A percentile compares a stretch with the other conserved stretches of the same genome.
Conservation (phyloP, 1,140 invertebrate genomes). For the Drosophila navojoa region DNA sequence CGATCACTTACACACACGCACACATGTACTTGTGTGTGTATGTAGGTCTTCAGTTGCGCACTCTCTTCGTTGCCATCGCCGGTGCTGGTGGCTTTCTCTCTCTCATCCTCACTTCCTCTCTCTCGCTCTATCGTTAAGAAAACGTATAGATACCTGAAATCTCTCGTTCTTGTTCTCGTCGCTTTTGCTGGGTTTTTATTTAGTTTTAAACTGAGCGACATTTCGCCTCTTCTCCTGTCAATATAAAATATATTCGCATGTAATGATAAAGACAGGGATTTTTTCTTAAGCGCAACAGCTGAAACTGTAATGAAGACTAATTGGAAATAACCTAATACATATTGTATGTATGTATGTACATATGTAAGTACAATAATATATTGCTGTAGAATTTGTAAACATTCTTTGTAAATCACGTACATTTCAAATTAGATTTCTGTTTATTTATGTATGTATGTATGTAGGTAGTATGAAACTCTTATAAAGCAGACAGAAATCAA, state of each 20-base stretch:
- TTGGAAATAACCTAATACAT: no score
- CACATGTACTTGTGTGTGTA: constrained; percentile 1
- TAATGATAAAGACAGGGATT: neutral
- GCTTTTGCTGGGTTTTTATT: constrained; percentile 23
- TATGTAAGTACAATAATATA: no score
- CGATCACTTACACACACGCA: constrained; percentile 2
- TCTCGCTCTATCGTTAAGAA: constrained; percentile 31
- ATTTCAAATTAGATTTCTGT: no score
- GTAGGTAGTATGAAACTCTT: no score
- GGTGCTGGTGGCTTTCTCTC: constrained; percentile 11
- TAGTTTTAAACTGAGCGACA: neutral
- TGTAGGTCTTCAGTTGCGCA: constrained; percentile 21
- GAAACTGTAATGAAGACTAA: neutral
- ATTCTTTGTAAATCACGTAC: no score
- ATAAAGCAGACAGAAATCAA: no score
- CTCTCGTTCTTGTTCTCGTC: constrained; percentile 47
- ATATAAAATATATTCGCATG: neutral
- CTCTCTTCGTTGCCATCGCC: constrained; percentile 21
- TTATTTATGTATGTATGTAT: no score
- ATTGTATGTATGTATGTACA: no score
- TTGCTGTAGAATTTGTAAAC: no score
- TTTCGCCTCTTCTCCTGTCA: constrained; percentile 18
- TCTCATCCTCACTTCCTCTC: constrained; percentile 5
- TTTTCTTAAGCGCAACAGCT: neutral
- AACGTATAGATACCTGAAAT: constrained; percentile 62